Conservation (phyloP, 2,113 vertebrate species). For the Notiomystis cincta region DNA sequence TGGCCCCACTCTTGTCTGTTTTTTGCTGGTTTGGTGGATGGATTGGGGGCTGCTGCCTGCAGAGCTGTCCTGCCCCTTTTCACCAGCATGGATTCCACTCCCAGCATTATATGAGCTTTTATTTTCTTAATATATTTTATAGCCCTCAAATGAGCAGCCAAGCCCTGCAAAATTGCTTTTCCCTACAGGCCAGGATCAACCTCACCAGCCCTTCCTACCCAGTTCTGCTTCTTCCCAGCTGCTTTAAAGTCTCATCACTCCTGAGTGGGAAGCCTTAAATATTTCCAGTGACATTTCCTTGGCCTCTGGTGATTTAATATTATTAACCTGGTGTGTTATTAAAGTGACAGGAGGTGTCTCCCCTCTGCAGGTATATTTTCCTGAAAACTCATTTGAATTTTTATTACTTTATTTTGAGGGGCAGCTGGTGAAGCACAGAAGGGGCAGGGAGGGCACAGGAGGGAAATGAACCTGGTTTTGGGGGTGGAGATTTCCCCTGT, state of each 20-base stretch:
- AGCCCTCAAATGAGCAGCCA: background rate
- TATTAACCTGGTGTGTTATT: constrained; percentile 49
- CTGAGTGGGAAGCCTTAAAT: background rate
- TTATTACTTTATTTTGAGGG: constrained; percentile 47
- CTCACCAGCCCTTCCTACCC: background rate
- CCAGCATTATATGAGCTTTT: background rate
- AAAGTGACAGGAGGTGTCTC: constrained; percentile 44
- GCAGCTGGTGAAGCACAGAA: background rate
- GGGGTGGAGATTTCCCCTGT: background rate
- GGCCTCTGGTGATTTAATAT: constrained; percentile 47
- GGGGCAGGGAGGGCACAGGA: background rate
- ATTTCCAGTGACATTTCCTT: constrained; percentile 48
- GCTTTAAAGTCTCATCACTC: constrained; percentile 13
- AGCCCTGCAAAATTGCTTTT: background rate
- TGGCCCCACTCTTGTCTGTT: fast-evolving
- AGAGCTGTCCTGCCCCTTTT: background rate
- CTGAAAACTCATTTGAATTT: constrained; percentile 54
- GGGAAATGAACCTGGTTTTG: background rate
- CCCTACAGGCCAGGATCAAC: background rate
- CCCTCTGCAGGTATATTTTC: constrained; percentile 2
- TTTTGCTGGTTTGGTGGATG: background rate
- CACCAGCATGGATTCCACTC: background rate
- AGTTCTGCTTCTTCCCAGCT: background rate
- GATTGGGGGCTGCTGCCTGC: background rate
- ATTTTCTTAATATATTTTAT: background rate